Conservation (phyloP, 2,113 vertebrate species). For the Atrichornis clamosus region DNA sequence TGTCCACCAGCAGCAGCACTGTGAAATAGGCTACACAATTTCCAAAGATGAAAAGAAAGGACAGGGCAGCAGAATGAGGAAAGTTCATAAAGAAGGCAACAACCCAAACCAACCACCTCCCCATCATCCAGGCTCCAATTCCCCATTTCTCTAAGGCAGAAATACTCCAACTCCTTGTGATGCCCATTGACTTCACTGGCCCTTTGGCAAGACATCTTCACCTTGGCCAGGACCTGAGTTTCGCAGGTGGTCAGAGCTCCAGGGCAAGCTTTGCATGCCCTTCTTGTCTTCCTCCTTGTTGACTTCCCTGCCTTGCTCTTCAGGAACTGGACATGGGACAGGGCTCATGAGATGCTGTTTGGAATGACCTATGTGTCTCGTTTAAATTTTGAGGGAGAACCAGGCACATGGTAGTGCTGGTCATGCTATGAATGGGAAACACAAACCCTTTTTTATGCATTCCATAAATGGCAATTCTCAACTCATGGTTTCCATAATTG, state of each 20-base stretch:
- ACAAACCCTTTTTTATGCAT: background rate
- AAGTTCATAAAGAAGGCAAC: background rate
- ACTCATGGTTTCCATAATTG: background rate
- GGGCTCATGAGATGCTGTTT: background rate
- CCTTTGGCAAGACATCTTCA: background rate
- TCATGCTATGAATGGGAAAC: background rate
- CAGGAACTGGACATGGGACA: background rate
- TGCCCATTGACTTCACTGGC: background rate
- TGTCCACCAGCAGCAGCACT: background rate
- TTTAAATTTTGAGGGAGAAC: background rate
- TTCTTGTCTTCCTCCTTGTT: background rate
- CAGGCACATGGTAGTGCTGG: background rate
- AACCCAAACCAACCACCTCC: rapidly evolving
- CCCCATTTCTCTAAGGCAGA: background rate
- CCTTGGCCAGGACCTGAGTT: background rate
- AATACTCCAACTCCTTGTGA: background rate
- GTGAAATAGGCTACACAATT: background rate
- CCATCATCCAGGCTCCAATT: rapidly evolving
- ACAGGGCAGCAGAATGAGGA: background rate
- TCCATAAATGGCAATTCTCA: background rate
- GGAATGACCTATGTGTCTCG: background rate
- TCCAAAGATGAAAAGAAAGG: background rate
- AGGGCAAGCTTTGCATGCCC: background rate
- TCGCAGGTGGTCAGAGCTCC: background rate
- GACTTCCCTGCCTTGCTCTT: background rate